Base-by-base conservation (phyloP, 2,888 invertebrate species). In the Drosophila anomalata region DNA sequence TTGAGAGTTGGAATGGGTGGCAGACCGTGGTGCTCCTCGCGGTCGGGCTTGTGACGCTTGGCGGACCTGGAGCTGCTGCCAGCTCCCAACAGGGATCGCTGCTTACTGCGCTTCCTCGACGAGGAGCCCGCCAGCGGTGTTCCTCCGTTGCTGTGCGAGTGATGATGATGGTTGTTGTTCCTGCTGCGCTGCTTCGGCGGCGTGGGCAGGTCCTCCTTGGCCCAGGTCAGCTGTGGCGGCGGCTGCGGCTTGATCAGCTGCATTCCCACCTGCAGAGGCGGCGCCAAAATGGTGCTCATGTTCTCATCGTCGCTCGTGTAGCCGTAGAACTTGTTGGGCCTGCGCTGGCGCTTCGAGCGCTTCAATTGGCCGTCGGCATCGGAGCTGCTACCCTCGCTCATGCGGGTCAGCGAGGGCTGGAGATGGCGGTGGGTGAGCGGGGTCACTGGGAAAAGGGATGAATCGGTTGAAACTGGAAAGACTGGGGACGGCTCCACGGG, bases 291-390 rank as follows among this genome's bases (percentile, higher is more conserved):
- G 17, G 74, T 56, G 69, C 86, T 80, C 66, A 92, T 94, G 14
- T 93, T 93, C 73, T 97, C 97, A 82, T 97, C 97, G 78, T 96
- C 97, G 89, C 96, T 96, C 0, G 96, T 96, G 89, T 97, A 97
- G 0, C 97, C 97, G 89, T 97, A 97, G 90, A 97, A 97, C 88
- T 95, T 96, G 87, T 97, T 97, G 0, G 96, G 97, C 29, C 96
- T 95, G 42, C 97, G 92, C 81, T 96, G 93, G 67, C 97, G 94
- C 91, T 97, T 96, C 0, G 97, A 97, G 39, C 96, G 93, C 87
- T 95, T 96, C 8, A 92, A 73, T 1, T 91, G 87, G 17, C 92
- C 94, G 81, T 95, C 95, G 5, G 92, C 92, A 80, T 94, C 94
- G 0, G 93, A 93, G 42, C 93, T 92, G 73, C 92, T 92, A 39